Base-by-base conservation (phyloP, 2,888 invertebrate species). In the Papilio protenor region DNA sequence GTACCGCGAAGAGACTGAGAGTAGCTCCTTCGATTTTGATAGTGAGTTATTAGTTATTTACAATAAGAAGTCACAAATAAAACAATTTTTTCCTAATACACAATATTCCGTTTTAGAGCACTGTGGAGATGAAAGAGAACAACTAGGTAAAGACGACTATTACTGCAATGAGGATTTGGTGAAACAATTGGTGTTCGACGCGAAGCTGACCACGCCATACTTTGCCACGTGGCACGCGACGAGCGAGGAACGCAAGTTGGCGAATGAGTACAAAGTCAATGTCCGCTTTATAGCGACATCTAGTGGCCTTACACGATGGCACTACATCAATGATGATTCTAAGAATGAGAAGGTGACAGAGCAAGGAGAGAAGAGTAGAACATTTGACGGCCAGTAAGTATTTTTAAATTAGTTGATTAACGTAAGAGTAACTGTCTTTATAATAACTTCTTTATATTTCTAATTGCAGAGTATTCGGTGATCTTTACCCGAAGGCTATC, bases 301-400 rank as follows among this genome's bases (percentile, higher is more conserved):
- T 89, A 98, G 98, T 86, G 98, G 98, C 0, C 91, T 98, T 0
- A 98, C 98, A 0, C 95, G 98, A 75, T 98, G 98, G 98, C 97
- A 98, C 88, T 96, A 97, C 82, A 96, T 97, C 69, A 95, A 95
- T 78, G 96, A 96, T 59, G 94, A 95, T 61, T 91, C 95, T 23
- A 96, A 96, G 84, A 95, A 95, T 79, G 94, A 94, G 80, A 80
- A 84, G 40, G 92, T 94, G 0, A 87, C 91, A 77, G 91, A 92
- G 64, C 81, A 85, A 70, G 94, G 94, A 0, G 83, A 84, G 16
- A 86, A 91, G 47, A 79, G 81, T 12, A 93, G 89, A 80, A 84
- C 86, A 69, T 91, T 84, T 81, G 55, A 83, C n/a, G 91, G 89
- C 77, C 80, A 85, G 94, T 93, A 82, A 88, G 94, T 89, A 73